These are phyloP conservation scores for Neelides sp. DNA, from an alignment of 1,140 invertebrate genomes.

Conservation along the genomic window DNA sequence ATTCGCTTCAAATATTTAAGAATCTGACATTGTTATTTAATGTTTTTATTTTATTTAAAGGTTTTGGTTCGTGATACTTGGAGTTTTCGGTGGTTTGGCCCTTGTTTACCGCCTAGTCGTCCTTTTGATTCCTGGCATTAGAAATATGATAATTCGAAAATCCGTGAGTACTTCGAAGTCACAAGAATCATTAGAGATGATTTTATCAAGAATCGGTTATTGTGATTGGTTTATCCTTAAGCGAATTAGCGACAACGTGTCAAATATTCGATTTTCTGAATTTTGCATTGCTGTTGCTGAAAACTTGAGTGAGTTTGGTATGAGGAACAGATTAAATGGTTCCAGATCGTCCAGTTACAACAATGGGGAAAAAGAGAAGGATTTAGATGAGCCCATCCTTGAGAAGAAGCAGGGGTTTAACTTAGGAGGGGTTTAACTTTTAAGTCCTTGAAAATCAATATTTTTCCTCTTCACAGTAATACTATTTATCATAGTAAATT, in stretches of 20 bases:
- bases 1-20: constrained; percentile 1
- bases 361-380: too few species aligned
- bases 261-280: background rate
- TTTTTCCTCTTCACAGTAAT: too few species aligned
- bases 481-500: too few species aligned
- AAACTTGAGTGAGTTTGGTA: too few species aligned
- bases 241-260: constrained; percentile 19
- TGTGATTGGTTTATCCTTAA: constrained; percentile 30
- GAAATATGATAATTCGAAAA: constrained; percentile 49
- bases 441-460: too few species aligned
- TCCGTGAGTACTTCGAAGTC: background rate
- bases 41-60: constrained; percentile 27
- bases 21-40: background rate
- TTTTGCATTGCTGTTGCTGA: too few species aligned
- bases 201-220: constrained; percentile 11
- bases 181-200: background rate
- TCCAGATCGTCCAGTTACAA: too few species aligned
- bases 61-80: constrained; percentile 70
- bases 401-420: too few species aligned
- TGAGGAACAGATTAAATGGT: too few species aligned
- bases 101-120: constrained; percentile 61
- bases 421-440: too few species aligned
- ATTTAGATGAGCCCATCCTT: too few species aligned
- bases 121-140: constrained; percentile 60
- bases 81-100: constrained; percentile 58